Evolutionary conservation across 2,113 vertebrate species (phyloP).

Genomic region (Amphiprion percula): DNA sequence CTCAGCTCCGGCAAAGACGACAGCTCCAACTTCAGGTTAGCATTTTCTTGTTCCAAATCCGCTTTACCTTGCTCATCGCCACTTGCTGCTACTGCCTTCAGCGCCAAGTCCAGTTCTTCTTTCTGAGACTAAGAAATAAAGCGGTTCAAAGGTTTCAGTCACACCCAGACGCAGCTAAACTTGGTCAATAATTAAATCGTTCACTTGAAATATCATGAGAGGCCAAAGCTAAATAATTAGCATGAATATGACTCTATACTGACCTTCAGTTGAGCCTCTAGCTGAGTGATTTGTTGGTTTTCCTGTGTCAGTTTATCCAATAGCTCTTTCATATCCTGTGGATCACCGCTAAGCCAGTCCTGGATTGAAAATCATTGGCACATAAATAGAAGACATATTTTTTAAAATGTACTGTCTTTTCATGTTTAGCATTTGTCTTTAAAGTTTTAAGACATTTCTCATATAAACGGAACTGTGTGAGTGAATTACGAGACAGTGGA

Average conservation of each 20-base stretch:
- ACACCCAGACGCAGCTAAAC: neutral
- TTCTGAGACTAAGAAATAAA: constrained; percentile 70
- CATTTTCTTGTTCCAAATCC: constrained; percentile 75
- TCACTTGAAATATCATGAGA: neutral
- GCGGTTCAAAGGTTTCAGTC: neutral
- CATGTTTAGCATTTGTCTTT: constrained; percentile 6
- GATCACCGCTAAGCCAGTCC: constrained; percentile 71
- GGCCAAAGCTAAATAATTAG: constrained; percentile 28
- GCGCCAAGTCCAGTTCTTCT: constrained; percentile 74
- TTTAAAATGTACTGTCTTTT: constrained; percentile 2
- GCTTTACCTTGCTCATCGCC: constrained; percentile 50
- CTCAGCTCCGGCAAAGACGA: constrained; percentile 77
- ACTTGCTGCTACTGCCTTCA: constrained; percentile 62
- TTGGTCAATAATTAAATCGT: neutral
- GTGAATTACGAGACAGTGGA: neutral
- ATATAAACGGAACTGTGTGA: neutral
- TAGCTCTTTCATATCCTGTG: constrained; percentile 83
- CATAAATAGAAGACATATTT: constrained; percentile 52
- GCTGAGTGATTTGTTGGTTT: constrained; percentile 91
- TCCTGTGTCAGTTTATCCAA: constrained; percentile 93
- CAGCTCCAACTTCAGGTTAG: constrained; percentile 76
- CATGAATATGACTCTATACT: constrained; percentile 22
- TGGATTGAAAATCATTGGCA: constrained; percentile 54
- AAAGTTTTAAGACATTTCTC: neutral
- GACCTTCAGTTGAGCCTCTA: constrained; percentile 92